phyloP scores from a whole-genome alignment of 2,797 vertebrate genomes.

The Amphiprion clarkii region DNA sequence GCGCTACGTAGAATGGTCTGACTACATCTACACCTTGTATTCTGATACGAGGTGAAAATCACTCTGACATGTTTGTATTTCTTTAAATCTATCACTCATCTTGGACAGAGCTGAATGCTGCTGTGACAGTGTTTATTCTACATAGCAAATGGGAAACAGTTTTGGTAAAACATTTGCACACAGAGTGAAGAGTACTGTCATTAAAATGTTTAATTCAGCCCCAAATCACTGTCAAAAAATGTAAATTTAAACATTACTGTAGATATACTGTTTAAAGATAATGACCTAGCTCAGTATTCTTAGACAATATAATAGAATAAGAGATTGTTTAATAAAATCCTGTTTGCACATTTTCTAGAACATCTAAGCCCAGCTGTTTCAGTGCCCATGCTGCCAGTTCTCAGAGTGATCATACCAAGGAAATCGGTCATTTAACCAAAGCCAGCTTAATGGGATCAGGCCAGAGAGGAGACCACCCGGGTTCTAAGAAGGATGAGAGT shows the following conservation, averaged over 20 bases:
- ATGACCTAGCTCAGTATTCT: neutral
- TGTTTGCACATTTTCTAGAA: neutral
- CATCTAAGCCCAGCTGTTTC: neutral
- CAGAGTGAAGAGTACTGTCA: too few relatives aligned
- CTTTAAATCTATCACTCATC: too few relatives aligned
- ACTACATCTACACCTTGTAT: too few relatives aligned
- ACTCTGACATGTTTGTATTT: too few relatives aligned
- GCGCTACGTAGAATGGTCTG: too few relatives aligned
- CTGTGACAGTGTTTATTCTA: too few relatives aligned
- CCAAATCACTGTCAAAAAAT: too few relatives aligned
- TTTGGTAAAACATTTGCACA: too few relatives aligned
- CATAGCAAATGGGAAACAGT: too few relatives aligned
- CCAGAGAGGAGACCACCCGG: conserved; percentile 69
- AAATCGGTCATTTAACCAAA: conserved; percentile 46
- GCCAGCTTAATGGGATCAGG: conserved; percentile 39
- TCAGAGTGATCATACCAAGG: conserved; percentile 29
- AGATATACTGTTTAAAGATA: neutral
- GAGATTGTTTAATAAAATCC: neutral
- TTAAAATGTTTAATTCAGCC: too few relatives aligned
- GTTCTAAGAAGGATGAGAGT: conserved; percentile 43
- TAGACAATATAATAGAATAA: neutral
- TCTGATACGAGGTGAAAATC: too few relatives aligned
- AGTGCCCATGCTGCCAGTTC: neutral
- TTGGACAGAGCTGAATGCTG: too few relatives aligned
- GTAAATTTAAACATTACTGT: neutral